These are phyloP conservation scores for Stratiolaelaps scimitus DNA, from an alignment of 1,140 invertebrate species.

Conservation along the genomic window DNA sequence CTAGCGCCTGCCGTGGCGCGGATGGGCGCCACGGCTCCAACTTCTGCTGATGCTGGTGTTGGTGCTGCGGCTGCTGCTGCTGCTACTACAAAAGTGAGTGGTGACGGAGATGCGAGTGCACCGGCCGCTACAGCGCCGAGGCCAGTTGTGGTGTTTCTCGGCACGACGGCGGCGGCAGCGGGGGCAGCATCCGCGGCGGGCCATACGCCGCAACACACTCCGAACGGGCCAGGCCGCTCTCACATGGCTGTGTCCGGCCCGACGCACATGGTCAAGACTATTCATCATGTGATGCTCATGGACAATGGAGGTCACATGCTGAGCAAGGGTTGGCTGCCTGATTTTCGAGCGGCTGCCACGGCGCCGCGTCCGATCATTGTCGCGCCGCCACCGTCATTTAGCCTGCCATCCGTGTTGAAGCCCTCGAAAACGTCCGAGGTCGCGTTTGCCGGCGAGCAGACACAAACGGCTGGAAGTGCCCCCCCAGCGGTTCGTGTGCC, in stretches of 20 bases:
- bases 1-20: no score
- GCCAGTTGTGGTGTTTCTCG: no score
- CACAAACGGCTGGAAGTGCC: neutral
- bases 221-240: neutral
- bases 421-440: neutral
- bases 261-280: slow-evolving; percentile 24
- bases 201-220: no score
- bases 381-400: neutral
- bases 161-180: no score
- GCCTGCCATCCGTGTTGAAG: no score
- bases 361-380: neutral
- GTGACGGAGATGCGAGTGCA: no score
- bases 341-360: neutral
- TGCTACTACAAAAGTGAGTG: no score
- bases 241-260: slow-evolving; percentile 19
- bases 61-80: no score
- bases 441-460: neutral
- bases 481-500: neutral
- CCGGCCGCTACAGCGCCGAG: no score
- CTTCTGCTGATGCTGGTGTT: no score
- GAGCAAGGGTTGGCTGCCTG: neutral
- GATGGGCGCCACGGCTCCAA: no score
- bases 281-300: slow-evolving; percentile 21
- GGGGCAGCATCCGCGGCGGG: no score
- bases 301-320: neutral